A percentile compares a stretch with the other conserved stretches of the same genome.
Conservation (phyloP, 2,888 invertebrate genomes). For the Balanococcus diminutus region DNA sequence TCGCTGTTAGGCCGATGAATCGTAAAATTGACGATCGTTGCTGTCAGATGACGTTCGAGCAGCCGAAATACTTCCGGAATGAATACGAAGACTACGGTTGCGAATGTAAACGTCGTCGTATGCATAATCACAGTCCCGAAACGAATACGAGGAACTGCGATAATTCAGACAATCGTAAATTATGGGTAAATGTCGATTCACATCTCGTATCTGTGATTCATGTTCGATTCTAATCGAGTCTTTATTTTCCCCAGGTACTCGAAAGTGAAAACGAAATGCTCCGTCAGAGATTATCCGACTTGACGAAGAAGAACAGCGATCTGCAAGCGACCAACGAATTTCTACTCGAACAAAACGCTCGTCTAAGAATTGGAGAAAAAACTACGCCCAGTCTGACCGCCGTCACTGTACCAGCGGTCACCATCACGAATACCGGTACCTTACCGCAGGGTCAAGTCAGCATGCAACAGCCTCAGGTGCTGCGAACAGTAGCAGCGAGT, state of each 20-base stretch:
- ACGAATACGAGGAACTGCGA: conserved; percentile 57
- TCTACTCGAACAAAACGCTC: conserved; percentile 77
- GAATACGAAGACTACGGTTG: conserved; percentile 62
- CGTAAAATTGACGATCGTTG: conserved; percentile 37
- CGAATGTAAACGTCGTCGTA: conserved; percentile 65
- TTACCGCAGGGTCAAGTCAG: conserved; percentile 59
- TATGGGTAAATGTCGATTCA: conserved; percentile 54
- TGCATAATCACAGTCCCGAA: conserved; percentile 65
- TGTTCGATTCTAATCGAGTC: neutral
- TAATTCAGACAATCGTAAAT: conserved; percentile 39
- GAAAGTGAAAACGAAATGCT: conserved; percentile 74
- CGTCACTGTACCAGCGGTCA: conserved; percentile 69
- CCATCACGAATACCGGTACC: conserved; percentile 66
- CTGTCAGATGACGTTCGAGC: conserved; percentile 33
- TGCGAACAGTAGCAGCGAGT: conserved; percentile 67
- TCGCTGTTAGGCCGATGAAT: neutral
- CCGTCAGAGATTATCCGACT: conserved; percentile 71
- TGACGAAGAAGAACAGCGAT: conserved; percentile 73
- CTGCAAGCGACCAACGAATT: conserved; percentile 79
- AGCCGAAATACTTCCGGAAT: conserved; percentile 21
- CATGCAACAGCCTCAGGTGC: conserved; percentile 64
- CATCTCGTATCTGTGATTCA: neutral
- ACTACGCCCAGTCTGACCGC: conserved; percentile 65
- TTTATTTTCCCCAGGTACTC: conserved; percentile 60
- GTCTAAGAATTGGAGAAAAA: conserved; percentile 68